These are phyloP conservation scores for Perccottus glenii DNA, from an alignment of 2,113 vertebrate genomes.

Conservation along the genomic window DNA sequence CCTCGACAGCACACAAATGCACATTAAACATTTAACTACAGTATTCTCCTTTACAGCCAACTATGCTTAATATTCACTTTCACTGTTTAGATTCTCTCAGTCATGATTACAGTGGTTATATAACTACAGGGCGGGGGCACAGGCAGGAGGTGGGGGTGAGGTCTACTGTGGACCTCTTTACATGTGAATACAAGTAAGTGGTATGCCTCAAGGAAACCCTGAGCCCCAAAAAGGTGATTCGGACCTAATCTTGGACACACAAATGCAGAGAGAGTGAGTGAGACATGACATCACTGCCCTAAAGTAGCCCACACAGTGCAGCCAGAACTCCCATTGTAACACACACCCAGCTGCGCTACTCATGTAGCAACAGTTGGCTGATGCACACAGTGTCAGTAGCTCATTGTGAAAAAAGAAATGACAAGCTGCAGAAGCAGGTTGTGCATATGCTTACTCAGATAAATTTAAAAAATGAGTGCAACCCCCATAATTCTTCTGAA, in stretches of 20 bases:
- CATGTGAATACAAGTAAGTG: conserved; percentile 33
- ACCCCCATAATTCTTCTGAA: conserved; percentile 38
- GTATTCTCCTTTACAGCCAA: conserved; percentile 25
- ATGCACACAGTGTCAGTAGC: conserved; percentile 22
- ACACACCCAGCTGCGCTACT: conserved; percentile 52
- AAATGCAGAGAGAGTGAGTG: conserved; percentile 54
- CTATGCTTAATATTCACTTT: conserved; percentile 38
- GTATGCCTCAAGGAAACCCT: conserved; percentile 71
- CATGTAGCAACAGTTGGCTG: conserved; percentile 36
- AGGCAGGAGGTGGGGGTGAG: conserved; percentile 17
- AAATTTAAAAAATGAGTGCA: conserved; percentile 15
- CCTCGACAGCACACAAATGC: conserved; percentile 44
- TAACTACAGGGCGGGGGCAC: conserved; percentile 58
- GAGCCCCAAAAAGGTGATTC: conserved; percentile 71
- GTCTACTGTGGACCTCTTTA: conserved; percentile 38
- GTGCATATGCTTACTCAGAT: conserved; percentile 1
- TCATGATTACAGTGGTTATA: conserved; percentile 59
- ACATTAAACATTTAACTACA: conserved; percentile 1
- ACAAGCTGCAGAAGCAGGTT: conserved; percentile 9
- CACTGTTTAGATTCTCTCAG: conserved; percentile 20
- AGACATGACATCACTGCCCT: conserved; percentile 75
- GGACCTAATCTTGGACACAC: conserved; percentile 70
- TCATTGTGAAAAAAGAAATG: conserved; percentile 1
- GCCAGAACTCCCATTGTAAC: conserved; percentile 57
- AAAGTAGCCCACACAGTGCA: conserved; percentile 66